Base-by-base conservation (phyloP, 2,888 invertebrate species). In the Aporophyla nigra region DNA sequence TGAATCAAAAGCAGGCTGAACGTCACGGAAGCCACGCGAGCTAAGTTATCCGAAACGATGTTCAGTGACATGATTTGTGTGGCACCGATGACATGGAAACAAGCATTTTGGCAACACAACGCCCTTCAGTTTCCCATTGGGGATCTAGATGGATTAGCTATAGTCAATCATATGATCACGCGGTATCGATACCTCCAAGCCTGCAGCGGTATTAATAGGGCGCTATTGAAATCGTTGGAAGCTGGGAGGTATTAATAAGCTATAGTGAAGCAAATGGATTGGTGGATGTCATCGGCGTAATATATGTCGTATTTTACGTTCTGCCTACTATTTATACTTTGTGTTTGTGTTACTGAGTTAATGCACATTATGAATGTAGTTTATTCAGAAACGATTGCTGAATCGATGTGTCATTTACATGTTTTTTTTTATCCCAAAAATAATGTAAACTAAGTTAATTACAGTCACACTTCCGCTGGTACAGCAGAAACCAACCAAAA, bases 81-180 rank as follows among this genome's bases (percentile, higher is more conserved):
- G 61, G 61, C 74, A 21, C 6, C n/a, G 19, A n/a, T 53, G 61
- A 61, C 61, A 10, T 74, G 43, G 33, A 76, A 33, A 51, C 14
- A 76, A 51, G 27, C 51, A 27, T 2, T 12, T 19, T 19, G 21
- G 40, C 6, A 51, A 43, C 19, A 19, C 56, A 58, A 40, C 9
- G 10, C 16, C 3, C 21, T 51, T 65, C n/a, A 1, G 16, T 21
- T 46, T 21, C 24, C 21, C n/a, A 24, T 21, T 6, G 3, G 53
- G 61, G 14, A 49, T 24, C 10, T 76, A 16, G 12, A 33, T 51
- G 7, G 46, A 24, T 19, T 19, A 7, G n/a, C 51, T 21, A 16
- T 16, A 46, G 5, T 16, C 43, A 76, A 66, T 66, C 56, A 65
- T 7, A 27, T n/a, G 14, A 53, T 12, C 43, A 46, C 10, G 43